Percentiles rank a stretch among this genome's conserved stretches.
These are phyloP conservation scores for Drosophila conformis DNA, from an alignment of 2,888 invertebrate species.

Conservation along the genomic window DNA sequence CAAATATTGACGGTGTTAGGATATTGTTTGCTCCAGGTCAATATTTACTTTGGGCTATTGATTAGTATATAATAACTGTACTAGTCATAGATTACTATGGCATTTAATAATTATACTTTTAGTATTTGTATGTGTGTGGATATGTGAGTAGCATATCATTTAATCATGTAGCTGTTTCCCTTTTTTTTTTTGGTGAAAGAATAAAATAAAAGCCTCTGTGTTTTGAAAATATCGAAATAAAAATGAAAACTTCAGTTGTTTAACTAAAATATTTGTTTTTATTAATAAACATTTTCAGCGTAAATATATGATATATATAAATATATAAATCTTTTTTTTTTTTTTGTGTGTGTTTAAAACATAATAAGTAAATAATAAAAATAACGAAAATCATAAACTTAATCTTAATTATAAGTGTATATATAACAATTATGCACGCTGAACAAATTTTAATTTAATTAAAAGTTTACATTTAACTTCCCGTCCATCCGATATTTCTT, in stretches of 20 bases:
- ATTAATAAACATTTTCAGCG: constrained; percentile 81
- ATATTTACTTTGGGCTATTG: constrained; percentile 85
- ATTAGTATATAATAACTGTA: constrained; percentile 58
- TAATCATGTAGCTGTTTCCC: constrained; percentile 24
- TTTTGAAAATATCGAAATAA: constrained; percentile 40
- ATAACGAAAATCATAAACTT: constrained; percentile 81
- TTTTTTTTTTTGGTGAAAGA: constrained; percentile 1
- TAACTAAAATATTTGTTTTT: constrained; percentile 83
- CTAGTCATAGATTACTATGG: constrained; percentile 63
- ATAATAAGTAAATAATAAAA: constrained; percentile 78
- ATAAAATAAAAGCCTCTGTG: constrained; percentile 58
- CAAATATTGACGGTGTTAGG: constrained; percentile 82
- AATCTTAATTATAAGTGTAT: constrained; percentile 64
- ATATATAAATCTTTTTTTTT: constrained; percentile 56
- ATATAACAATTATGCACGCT: constrained; percentile 80
- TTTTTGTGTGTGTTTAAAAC: constrained; percentile 74
- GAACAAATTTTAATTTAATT: constrained; percentile 65
- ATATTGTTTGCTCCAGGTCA: constrained; percentile 54
- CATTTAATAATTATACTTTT: constrained; percentile 45
- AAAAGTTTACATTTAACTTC: constrained; percentile 56
- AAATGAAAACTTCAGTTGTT: constrained; percentile 56
- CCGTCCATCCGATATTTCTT: constrained; percentile 16
- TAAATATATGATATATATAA: constrained; percentile 74
- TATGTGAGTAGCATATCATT: constrained; percentile 36
- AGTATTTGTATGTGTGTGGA: constrained; percentile 40